Percentiles rank a stretch among this genome's conserved stretches.
These are phyloP conservation scores for Gnatocerus cornutus DNA, from an alignment of 2,888 invertebrate genomes.

Conservation along the genomic window DNA sequence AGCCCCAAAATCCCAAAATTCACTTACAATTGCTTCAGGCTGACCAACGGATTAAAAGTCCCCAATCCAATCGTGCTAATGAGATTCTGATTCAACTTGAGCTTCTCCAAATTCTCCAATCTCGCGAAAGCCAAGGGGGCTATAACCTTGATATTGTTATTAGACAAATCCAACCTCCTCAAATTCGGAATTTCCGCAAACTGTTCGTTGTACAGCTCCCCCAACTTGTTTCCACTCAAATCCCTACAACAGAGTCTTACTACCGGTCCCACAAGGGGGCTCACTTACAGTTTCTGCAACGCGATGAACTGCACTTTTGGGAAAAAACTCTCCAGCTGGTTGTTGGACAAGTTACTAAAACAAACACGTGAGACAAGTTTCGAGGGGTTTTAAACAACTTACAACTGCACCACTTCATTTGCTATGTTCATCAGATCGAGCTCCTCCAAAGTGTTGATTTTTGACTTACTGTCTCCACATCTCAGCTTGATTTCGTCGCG, in stretches of 20 bases:
- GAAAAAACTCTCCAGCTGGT: slow-evolving; percentile 76
- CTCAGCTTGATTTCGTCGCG: slow-evolving; percentile 74
- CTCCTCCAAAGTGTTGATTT: slow-evolving; percentile 76
- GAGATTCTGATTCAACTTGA: slow-evolving; percentile 83
- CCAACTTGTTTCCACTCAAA: slow-evolving; percentile 86
- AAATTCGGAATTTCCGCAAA: slow-evolving; percentile 83
- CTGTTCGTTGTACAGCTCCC: slow-evolving; percentile 81
- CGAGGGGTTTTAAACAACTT: slow-evolving; percentile 68
- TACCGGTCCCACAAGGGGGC: too few species aligned
- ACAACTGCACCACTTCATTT: slow-evolving; percentile 79
- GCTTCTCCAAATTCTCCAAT: slow-evolving; percentile 78
- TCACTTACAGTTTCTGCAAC: slow-evolving; percentile 81
- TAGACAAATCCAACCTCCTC: slow-evolving; percentile 80
- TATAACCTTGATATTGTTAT: slow-evolving; percentile 81
- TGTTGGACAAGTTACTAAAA: slow-evolving; percentile 79
- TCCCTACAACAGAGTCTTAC: slow-evolving; percentile 75
- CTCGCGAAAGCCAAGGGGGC: slow-evolving; percentile 82
- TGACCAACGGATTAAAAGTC: slow-evolving; percentile 80
- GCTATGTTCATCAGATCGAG: slow-evolving; percentile 77
- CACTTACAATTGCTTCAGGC: slow-evolving; percentile 84
- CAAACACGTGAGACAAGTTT: not conserved
- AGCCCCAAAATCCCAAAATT: too few species aligned
- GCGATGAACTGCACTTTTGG: slow-evolving; percentile 78
- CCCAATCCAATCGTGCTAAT: slow-evolving; percentile 81
- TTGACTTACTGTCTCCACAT: slow-evolving; percentile 75